These are phyloP conservation scores for Papilio demoleus DNA, from an alignment of 2,888 invertebrate species.

Conservation along the genomic window DNA sequence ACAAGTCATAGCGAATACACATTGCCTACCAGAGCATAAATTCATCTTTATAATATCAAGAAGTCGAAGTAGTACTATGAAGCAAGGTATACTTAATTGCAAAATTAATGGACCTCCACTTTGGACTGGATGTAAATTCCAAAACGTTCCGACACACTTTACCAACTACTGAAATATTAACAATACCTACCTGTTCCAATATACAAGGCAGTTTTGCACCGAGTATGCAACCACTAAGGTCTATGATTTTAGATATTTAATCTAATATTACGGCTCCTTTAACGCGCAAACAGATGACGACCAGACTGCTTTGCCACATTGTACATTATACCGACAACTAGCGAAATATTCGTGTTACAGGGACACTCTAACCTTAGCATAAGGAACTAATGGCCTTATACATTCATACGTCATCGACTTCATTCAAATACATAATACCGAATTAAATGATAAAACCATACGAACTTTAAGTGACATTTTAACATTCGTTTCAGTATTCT, in stretches of 20 bases:
- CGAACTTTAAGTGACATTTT: too few relatives aligned
- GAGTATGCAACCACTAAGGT: not conserved
- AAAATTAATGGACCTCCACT: constrained; percentile 13
- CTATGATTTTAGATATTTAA: not conserved
- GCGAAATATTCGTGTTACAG: too few relatives aligned
- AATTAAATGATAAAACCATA: too few relatives aligned
- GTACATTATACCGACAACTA: too few relatives aligned
- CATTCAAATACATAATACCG: too few relatives aligned
- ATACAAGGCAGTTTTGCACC: constrained; percentile 1
- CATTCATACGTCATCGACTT: too few relatives aligned
- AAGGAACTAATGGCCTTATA: too few relatives aligned
- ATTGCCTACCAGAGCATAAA: too few relatives aligned
- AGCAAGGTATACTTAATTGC: constrained; percentile 5
- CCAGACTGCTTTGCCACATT: not conserved
- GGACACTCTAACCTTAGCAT: too few relatives aligned
- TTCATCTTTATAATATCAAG: too few relatives aligned
- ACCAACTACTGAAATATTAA: constrained; percentile 6
- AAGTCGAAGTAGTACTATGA: not conserved
- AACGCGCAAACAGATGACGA: not conserved
- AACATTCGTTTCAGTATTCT: too few relatives aligned
- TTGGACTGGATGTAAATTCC: constrained; percentile 7
- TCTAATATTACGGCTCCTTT: not conserved
- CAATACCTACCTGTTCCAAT: constrained; percentile 2
- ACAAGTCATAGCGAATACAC: too few relatives aligned
- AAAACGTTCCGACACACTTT: constrained; percentile 15